Percentiles rank a stretch among this genome's conserved stretches.
phyloP scores from a whole-genome alignment of 2,888 invertebrate species.

The Drosophila engyochracea region DNA sequence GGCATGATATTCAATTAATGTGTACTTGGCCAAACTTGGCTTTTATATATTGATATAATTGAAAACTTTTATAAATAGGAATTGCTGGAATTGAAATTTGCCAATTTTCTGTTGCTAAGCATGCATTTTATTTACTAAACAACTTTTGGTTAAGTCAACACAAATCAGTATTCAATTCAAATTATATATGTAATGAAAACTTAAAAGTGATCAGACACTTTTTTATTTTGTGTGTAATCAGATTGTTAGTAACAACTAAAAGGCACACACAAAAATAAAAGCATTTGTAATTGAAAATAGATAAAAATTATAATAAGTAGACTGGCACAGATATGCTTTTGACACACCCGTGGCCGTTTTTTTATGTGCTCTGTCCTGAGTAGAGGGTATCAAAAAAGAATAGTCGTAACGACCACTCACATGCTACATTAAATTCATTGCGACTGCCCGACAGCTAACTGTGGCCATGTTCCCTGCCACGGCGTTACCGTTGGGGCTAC shows the following conservation, averaged over 20 bases:
- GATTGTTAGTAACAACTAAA: neutral
- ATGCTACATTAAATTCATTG: conserved; percentile 58
- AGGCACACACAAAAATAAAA: neutral
- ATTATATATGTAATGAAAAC: neutral
- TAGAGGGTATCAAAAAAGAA: conserved; percentile 30
- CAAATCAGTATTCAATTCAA: neutral
- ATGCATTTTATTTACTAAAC: neutral
- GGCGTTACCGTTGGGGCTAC: conserved; percentile 38
- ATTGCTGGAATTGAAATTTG: neutral
- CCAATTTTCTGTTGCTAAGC: neutral
- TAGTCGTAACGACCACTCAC: conserved; percentile 44
- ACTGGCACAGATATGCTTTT: neutral
- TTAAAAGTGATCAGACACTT: neutral
- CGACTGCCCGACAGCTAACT: conserved; percentile 30
- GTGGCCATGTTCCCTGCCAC: conserved; percentile 16
- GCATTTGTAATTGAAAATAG: neutral
- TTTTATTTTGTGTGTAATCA: neutral
- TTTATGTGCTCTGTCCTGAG: neutral
- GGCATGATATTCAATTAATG: neutral
- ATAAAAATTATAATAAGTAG: neutral
- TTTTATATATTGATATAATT: neutral
- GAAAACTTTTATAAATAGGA: neutral
- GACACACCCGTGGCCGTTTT: neutral
- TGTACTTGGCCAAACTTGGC: neutral
- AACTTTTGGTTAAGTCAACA: neutral